These are phyloP conservation scores for Diadema setosum DNA, from an alignment of 35 echinoderm and acorn worm species.

Conservation along the genomic window DNA sequence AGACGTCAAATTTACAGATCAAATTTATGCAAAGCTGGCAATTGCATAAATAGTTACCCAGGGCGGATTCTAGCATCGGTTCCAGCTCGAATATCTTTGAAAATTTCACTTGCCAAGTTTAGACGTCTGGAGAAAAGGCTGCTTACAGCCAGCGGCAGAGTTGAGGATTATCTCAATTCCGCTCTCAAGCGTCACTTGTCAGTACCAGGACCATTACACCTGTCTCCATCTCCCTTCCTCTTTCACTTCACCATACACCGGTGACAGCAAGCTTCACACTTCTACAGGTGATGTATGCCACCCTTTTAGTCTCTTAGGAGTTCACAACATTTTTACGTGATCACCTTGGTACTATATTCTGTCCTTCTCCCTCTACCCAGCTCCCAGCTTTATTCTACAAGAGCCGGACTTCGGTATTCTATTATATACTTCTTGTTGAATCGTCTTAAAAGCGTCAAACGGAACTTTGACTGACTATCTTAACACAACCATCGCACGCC, in stretches of 20 bases:
- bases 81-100: background rate
- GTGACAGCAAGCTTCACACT: background rate
- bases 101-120: background rate
- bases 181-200: background rate
- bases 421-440: background rate
- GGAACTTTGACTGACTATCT: background rate
- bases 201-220: background rate
- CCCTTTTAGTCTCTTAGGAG: background rate
- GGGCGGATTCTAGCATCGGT: background rate
- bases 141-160: background rate
- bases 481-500: no score
- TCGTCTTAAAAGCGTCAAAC: background rate
- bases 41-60: background rate
- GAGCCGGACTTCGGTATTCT: background rate
- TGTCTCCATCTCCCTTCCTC: background rate
- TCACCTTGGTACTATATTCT: background rate
- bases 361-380: background rate
- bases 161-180: background rate
- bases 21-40: background rate
- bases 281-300: background rate
- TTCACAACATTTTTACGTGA: background rate
- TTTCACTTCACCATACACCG: background rate
- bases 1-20: background rate
- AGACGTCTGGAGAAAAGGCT: background rate
- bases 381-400: background rate